These are phyloP conservation scores for Lepas anatifera DNA, from an alignment of 2,888 invertebrate genomes.

Conservation along the genomic window DNA sequence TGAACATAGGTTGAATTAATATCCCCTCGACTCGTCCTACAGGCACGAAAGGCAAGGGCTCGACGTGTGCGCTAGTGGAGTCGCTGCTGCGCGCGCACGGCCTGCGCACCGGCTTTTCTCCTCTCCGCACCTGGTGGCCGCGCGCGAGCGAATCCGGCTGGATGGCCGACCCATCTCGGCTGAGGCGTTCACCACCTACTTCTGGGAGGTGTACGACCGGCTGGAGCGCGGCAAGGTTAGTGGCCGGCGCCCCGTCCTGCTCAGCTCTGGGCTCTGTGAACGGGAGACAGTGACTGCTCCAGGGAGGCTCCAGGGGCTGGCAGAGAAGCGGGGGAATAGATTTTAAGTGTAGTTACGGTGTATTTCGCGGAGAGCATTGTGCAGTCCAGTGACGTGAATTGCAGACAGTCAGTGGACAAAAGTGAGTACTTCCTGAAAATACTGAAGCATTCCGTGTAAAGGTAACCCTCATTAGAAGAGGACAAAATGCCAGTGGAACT, in stretches of 20 bases:
- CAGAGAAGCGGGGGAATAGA: too few relatives aligned
- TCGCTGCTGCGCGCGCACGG: conserved; percentile 73
- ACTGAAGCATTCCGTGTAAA: too few relatives aligned
- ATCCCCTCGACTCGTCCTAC: conserved; percentile 3
- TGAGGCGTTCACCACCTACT: conserved; percentile 58
- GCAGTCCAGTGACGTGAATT: too few relatives aligned
- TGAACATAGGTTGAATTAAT: too few relatives aligned
- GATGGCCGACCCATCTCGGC: conserved; percentile 65
- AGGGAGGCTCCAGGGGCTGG: too few relatives aligned
- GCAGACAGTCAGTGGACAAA: too few relatives aligned
- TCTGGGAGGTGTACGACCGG: conserved; percentile 64
- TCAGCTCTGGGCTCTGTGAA: neutral
- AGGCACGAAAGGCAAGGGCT: conserved; percentile 94
- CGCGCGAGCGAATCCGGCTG: conserved; percentile 80
- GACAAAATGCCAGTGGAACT: too few relatives aligned
- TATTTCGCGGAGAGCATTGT: too few relatives aligned
- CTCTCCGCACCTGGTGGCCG: conserved; percentile 87
- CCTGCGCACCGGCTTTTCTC: conserved; percentile 85
- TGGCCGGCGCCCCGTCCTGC: neutral
- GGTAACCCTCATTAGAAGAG: too few relatives aligned
- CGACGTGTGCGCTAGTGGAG: conserved; percentile 87
- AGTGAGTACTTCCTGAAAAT: too few relatives aligned
- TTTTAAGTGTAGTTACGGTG: too few relatives aligned
- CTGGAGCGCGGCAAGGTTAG: conserved; percentile 41
- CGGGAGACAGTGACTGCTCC: too few relatives aligned